Percentiles rank a stretch among this genome's conserved stretches.
These are phyloP conservation scores for Andrena fulva DNA, from an alignment of 2,888 invertebrate genomes.

Conservation along the genomic window DNA sequence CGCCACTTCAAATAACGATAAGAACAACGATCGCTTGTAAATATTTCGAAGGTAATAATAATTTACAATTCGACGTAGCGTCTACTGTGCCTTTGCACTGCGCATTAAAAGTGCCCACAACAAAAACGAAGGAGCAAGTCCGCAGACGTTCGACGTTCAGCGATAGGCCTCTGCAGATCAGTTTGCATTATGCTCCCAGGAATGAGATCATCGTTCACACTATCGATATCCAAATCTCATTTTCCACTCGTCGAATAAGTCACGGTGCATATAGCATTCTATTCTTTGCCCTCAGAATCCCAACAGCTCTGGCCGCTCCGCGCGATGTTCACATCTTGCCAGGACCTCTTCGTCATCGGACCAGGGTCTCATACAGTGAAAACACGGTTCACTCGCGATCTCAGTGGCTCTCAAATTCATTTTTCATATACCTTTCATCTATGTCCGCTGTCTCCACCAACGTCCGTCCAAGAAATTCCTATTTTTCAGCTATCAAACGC, in stretches of 20 bases:
- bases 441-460: not conserved
- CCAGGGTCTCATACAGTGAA: slow-evolving; percentile 78
- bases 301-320: slow-evolving; percentile 51
- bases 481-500: not conserved
- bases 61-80: not conserved
- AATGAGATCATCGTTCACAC: slow-evolving; percentile 76
- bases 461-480: too few species aligned
- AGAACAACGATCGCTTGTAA: too few species aligned
- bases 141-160: not conserved
- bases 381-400: slow-evolving; percentile 68
- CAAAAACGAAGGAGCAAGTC: not conserved
- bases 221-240: slow-evolving; percentile 75
- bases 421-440: not conserved
- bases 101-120: not conserved
- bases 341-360: slow-evolving; percentile 62
- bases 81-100: too few species aligned
- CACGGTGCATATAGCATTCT: slow-evolving; percentile 82
- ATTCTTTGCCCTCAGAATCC: slow-evolving; percentile 72
- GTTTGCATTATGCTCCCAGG: slow-evolving; percentile 66
- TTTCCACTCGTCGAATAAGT: slow-evolving; percentile 79
- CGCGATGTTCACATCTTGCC: slow-evolving; percentile 37
- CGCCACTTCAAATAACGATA: too few species aligned
- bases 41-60: not conserved
- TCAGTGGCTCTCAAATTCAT: slow-evolving; percentile 66
- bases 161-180: slow-evolving; percentile 16